Evolutionary conservation across 2,113 vertebrate species (phyloP).

Genomic region (Microcebus jonahi): DNA sequence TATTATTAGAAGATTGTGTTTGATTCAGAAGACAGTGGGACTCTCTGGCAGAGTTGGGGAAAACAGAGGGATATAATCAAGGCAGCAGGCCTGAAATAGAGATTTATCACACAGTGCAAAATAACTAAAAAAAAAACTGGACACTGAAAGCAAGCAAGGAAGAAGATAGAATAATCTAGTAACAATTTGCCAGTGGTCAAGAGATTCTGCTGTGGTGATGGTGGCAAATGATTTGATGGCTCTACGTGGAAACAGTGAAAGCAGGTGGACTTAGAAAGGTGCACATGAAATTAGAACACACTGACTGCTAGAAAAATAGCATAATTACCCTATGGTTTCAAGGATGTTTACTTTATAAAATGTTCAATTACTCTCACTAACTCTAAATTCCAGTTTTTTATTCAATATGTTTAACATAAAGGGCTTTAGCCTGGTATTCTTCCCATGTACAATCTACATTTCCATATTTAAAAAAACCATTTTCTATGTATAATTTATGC

Average conservation of each 20-base stretch:
- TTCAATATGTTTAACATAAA: background rate
- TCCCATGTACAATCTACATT: background rate
- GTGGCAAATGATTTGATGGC: conserved; percentile 10
- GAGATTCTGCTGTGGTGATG: conserved; percentile 24
- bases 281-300: background rate
- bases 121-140: background rate
- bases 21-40: conserved; percentile 66
- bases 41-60: conserved; percentile 7
- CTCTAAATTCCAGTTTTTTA: background rate
- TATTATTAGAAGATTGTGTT: conserved; percentile 69
- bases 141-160: conserved; percentile 28
- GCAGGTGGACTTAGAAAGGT: background rate
- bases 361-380: conserved; percentile 7
- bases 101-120: conserved; percentile 58
- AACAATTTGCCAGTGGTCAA: conserved; percentile 43
- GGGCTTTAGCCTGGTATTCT: background rate
- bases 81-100: conserved; percentile 57
- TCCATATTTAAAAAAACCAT: background rate
- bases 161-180: conserved; percentile 47
- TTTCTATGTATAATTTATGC: background rate
- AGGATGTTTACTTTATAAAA: conserved; percentile 36
- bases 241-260: background rate
- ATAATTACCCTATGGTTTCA: background rate
- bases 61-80: conserved; percentile 69
- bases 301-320: background rate